These are phyloP conservation scores for Mormyrops boulengeri DNA, from an alignment of 2,797 vertebrate genomes.

Conservation along the genomic window DNA sequence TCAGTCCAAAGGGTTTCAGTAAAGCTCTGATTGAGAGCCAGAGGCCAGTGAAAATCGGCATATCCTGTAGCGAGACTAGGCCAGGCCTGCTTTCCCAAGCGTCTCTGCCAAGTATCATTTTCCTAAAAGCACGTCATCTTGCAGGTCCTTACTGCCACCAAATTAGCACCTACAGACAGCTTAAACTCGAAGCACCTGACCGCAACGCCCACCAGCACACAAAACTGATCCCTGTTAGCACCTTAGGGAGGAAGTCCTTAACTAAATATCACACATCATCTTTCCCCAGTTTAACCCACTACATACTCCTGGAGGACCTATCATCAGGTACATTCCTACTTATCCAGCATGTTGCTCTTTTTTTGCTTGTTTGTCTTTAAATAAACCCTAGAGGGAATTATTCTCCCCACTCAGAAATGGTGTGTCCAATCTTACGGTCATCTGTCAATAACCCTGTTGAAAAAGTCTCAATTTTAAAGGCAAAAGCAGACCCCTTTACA, in stretches of 20 bases:
- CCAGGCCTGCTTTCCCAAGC: neutral
- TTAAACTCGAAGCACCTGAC: neutral
- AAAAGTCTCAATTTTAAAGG: neutral
- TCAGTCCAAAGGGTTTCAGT: neutral
- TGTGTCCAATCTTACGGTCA: neutral
- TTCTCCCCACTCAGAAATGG: neutral
- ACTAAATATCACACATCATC: neutral
- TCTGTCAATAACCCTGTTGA: neutral
- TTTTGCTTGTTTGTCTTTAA: neutral
- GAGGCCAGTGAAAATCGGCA: neutral
- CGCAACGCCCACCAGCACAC: neutral
- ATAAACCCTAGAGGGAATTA: neutral
- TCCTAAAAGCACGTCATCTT: neutral
- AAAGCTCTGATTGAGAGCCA: neutral
- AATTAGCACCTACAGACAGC: neutral
- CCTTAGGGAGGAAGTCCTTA: neutral
- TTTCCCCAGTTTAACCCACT: neutral
- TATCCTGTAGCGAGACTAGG: neutral
- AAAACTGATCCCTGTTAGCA: neutral
- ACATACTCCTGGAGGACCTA: neutral
- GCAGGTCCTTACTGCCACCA: neutral
- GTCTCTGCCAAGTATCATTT: neutral
- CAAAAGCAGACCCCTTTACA: neutral
- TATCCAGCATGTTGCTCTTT: neutral
- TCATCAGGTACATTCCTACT: neutral